A percentile compares a stretch with the other conserved stretches of the same genome.
phyloP scores from a whole-genome alignment of 64 coral and sea anemone genomes.

The Catalaphyllia jardinei region DNA sequence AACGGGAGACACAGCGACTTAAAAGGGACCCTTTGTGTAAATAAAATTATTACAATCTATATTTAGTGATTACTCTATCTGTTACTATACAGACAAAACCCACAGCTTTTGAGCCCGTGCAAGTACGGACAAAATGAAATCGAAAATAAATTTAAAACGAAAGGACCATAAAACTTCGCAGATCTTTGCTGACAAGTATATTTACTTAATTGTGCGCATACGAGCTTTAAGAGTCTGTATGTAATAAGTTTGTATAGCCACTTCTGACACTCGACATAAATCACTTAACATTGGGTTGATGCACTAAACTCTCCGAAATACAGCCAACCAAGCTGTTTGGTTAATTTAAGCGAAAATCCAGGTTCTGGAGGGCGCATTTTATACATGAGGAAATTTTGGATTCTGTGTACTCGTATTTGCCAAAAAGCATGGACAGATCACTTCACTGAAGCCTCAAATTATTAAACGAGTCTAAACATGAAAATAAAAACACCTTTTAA shows the following conservation, averaged over 20 bases:
- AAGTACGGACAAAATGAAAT: not conserved
- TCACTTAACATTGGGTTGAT: constrained; percentile 24
- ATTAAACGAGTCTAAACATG: constrained; percentile 6
- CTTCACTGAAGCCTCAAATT: not conserved
- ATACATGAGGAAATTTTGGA: constrained; percentile 3
- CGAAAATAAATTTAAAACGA: not conserved
- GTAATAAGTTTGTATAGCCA: constrained; percentile 30
- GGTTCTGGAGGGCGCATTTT: not conserved
- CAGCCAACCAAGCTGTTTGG: not conserved
- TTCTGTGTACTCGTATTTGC: not conserved
- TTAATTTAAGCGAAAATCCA: not conserved
- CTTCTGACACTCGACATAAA: constrained; percentile 22
- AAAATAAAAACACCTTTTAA: not conserved
- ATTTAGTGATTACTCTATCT: constrained; percentile 6
- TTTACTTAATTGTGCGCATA: no score
- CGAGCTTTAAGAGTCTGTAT: not conserved
- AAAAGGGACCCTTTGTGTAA: not conserved
- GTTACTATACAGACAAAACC: not conserved
- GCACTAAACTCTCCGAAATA: not conserved
- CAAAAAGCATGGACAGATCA: not conserved
- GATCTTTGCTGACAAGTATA: not conserved
- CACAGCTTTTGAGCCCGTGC: not conserved
- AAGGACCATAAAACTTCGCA: not conserved
- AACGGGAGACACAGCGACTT: not conserved
- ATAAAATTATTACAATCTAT: constrained; percentile 1